Percentiles rank a stretch among this genome's conserved stretches.
Evolutionary conservation across 1,140 invertebrate genomes (phyloP).

Genomic region (Dinoponera quadriceps): DNA sequence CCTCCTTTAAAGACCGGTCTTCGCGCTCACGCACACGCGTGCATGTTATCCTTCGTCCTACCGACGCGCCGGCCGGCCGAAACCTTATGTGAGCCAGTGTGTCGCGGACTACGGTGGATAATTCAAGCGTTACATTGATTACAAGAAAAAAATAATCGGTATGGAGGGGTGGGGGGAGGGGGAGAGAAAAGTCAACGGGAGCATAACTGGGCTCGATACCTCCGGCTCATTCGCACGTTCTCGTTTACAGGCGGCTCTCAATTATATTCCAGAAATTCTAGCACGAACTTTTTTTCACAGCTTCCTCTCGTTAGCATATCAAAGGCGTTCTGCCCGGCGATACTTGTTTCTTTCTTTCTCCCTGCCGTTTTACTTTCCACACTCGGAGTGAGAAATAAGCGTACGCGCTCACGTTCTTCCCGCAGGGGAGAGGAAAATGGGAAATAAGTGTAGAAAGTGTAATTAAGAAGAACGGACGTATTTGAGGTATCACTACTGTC

Average conservation of each 20-base stretch:
- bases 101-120: slow-evolving; percentile 53
- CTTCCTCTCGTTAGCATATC: background rate
- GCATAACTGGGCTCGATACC: slow-evolving; percentile 32
- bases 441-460: slow-evolving; percentile 34
- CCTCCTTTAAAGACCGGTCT: slow-evolving; percentile 56
- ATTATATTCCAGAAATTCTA: slow-evolving; percentile 34
- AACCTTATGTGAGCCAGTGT: slow-evolving; percentile 75
- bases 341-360: background rate
- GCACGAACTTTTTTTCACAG: slow-evolving; percentile 3
- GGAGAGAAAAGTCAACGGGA: slow-evolving; percentile 27
- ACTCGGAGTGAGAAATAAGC: background rate
- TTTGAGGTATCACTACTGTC: slow-evolving; percentile 20
- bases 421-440: slow-evolving; percentile 2
- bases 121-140: slow-evolving; percentile 53
- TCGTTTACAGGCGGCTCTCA: slow-evolving; percentile 13
- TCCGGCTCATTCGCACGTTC: background rate
- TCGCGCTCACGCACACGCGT: slow-evolving; percentile 7
- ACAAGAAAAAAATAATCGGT: slow-evolving; percentile 31
- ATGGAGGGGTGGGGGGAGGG: background rate
- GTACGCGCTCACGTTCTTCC: background rate
- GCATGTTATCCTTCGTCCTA: slow-evolving; percentile 38
- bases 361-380: too few species aligned
- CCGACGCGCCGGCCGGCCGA: slow-evolving; percentile 18
- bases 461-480: slow-evolving; percentile 8
- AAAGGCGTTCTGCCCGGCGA: background rate